phyloP scores from a whole-genome alignment of 1,140 invertebrate species.

The Musca vetustissima region DNA sequence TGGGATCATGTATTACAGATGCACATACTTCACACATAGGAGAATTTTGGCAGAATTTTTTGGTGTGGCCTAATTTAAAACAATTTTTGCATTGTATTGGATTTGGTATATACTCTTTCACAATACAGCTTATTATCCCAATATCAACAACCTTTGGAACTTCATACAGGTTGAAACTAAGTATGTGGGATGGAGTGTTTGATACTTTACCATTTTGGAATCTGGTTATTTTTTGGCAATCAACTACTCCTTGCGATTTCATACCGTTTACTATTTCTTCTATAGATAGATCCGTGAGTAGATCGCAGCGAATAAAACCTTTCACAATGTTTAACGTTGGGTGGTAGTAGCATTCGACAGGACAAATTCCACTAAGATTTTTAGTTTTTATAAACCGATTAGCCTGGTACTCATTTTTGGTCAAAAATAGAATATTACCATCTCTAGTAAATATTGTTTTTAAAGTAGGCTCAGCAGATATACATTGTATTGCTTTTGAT shows the following conservation, averaged over 20 bases:
- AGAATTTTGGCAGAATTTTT: background rate
- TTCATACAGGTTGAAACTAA: background rate
- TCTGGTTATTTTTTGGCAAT: background rate
- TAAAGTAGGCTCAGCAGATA: background rate
- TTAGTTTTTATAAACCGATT: background rate
- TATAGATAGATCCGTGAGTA: background rate
- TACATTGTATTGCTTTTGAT: background rate
- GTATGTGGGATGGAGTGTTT: background rate
- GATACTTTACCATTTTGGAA: background rate
- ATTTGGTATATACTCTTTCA: background rate
- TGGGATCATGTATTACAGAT: background rate
- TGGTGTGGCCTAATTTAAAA: constrained; percentile 5
- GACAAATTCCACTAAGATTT: background rate
- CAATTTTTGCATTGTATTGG: constrained; percentile 12
- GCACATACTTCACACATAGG: background rate
- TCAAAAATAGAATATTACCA: background rate
- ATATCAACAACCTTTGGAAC: background rate
- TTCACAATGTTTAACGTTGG: constrained; percentile 1
- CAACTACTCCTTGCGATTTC: background rate
- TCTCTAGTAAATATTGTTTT: constrained; percentile 10
- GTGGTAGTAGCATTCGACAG: background rate
- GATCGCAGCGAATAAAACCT: background rate
- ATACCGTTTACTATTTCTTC: background rate
- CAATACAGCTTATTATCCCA: background rate
- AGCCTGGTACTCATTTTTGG: background rate